Conservation (phyloP, 2,888 invertebrate genomes). For the Nowickia ferox region DNA sequence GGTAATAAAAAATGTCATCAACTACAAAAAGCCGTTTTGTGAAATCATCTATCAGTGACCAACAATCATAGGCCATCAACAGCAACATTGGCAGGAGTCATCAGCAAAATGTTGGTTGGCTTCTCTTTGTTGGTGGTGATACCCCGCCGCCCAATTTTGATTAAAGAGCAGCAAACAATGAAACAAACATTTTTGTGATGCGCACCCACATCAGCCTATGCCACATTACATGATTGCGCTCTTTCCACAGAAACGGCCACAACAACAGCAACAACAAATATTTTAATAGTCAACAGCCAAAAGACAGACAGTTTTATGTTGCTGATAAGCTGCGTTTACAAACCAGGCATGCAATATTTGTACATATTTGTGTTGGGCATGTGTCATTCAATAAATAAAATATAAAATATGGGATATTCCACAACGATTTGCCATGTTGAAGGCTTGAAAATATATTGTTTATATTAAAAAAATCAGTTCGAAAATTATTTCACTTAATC, state of each 20-base stretch:
- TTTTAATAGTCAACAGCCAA: conserved; percentile 54
- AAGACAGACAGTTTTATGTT: conserved; percentile 59
- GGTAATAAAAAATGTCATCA: conserved; percentile 67
- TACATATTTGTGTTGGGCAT: conserved; percentile 25
- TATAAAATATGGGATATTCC: conserved; percentile 26
- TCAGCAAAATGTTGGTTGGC: conserved; percentile 40
- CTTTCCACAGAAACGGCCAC: too few species aligned
- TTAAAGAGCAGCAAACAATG: conserved; percentile 23
- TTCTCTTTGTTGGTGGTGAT: neutral
- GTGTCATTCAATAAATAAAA: conserved; percentile 40
- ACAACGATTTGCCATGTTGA: neutral
- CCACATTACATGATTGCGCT: neutral
- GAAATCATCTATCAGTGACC: conserved; percentile 62
- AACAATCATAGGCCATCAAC: conserved; percentile 59
- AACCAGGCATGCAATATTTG: conserved; percentile 48
- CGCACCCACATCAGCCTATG: neutral
- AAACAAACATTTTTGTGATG: conserved; percentile 21
- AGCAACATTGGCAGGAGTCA: conserved; percentile 41
- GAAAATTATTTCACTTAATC: too few species aligned
- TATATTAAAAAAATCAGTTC: too few species aligned
- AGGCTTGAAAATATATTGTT: neutral
- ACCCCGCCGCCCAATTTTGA: conserved; percentile 9
- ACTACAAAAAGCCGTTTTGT: conserved; percentile 48
- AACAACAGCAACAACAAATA: conserved; percentile 35
- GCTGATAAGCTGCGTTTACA: conserved; percentile 69